phyloP scores from a whole-genome alignment of 2,113 vertebrate genomes.

The Labeo catla region DNA sequence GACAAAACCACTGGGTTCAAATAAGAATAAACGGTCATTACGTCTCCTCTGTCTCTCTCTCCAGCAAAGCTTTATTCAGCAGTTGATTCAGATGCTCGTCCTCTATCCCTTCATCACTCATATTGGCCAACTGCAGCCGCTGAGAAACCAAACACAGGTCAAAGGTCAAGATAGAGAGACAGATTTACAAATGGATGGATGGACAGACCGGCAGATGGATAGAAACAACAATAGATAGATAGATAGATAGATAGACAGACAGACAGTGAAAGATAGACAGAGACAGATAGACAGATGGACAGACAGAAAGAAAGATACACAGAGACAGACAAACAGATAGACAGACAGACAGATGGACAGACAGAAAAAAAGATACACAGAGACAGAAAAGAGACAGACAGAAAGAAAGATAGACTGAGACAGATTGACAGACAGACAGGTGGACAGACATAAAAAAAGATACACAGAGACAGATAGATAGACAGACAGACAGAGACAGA shows the following conservation, averaged over 20 bases:
- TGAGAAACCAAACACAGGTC: slow-evolving; percentile 2
- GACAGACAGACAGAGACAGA: neutral
- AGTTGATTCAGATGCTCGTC: slow-evolving; percentile 87
- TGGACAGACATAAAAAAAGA: neutral
- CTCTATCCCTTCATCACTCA: slow-evolving; percentile 72
- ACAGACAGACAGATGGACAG: neutral
- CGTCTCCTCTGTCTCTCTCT: slow-evolving; percentile 88
- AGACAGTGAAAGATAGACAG: neutral
- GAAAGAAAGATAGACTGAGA: neutral
- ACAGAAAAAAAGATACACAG: neutral
- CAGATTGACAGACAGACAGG: neutral
- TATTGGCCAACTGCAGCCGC: slow-evolving; percentile 62
- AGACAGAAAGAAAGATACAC: neutral
- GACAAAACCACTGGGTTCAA: neutral
- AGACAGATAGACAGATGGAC: neutral
- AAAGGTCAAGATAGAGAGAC: neutral
- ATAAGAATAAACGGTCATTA: slow-evolving; percentile 57
- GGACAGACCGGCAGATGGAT: neutral
- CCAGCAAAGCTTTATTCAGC: slow-evolving; percentile 86
- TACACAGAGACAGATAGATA: neutral
- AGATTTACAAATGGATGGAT: neutral
- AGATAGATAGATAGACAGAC: neutral
- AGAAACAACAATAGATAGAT: neutral
- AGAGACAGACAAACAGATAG: neutral
- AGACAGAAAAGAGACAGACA: neutral